Base-by-base conservation (phyloP, 2,888 invertebrate species). In the Hirtodrosophila trivittata region DNA sequence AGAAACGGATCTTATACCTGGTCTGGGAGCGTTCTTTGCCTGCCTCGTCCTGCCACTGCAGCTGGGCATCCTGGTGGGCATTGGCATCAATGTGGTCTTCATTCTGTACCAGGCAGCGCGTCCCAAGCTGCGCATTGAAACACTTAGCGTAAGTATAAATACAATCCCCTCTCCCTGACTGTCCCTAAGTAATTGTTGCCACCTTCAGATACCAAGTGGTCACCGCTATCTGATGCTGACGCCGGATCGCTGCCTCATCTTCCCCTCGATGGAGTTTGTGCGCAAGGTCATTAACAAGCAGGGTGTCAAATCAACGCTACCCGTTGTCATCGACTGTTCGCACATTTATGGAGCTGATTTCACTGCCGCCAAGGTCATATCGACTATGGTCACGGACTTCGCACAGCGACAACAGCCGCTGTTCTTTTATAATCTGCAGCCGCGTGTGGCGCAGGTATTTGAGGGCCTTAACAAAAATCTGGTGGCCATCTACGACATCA, bases 191-290 rank as follows among this genome's bases (percentile, higher is more conserved):
- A 32, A 54, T 28, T 28, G 2, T 25, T 8, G 0, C 18, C 51
- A 0, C 18, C 51, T 46, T 54, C 91, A 92, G 84, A 92, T 95
- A 92, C 92, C 92, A 63, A 92, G 91, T 49, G 95, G 95, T 54
- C 92, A 93, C 33, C 94, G 95, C 82, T 96, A 96, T 90, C 91
- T 96, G 58, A 94, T 96, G 93, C 92, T 97, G 59, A 96, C 96
- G 4, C 97, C 97, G 8, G 96, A 97, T 91, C 94, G 97, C 74
- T 97, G 96, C 90, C 92, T 97, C 28, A 96, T 97, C 90, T 97
- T 97, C 91, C 97, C 97, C 18, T 96, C 97, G 0, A 96, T 96
- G 78, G 96, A 97, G 91, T 96, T 97, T 91, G 96, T 97, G 69
- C 93, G 96, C 62, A 95, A 95, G 85, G 92, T 96, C 62, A 96